These are phyloP conservation scores for Bradypus variegatus DNA, from an alignment of 2,797 vertebrate species.

Conservation along the genomic window DNA sequence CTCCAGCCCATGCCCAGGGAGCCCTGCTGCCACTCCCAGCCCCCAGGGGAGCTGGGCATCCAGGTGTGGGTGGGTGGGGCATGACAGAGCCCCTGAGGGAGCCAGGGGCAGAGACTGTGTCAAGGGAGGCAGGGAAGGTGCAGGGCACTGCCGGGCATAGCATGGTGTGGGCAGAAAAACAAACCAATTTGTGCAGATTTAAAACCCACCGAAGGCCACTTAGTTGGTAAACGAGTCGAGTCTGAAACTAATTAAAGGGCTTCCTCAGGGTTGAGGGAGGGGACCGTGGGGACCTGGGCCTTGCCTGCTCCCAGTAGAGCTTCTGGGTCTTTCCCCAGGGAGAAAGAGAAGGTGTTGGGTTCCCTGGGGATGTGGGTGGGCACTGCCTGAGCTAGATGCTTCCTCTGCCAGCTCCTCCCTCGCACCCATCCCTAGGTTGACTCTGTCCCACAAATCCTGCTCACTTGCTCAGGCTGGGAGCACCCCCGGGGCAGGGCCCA, in stretches of 20 bases:
- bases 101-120: background rate
- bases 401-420: background rate
- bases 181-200: constrained; percentile 42
- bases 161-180: constrained; percentile 43
- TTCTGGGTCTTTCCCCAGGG: background rate
- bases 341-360: background rate
- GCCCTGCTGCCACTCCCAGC: rapidly evolving
- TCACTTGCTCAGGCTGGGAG: background rate
- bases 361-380: background rate
- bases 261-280: background rate
- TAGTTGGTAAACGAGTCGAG: constrained; percentile 50
- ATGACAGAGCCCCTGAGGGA: background rate
- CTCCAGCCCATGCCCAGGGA: background rate
- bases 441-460: background rate
- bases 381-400: background rate
- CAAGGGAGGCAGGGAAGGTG: background rate
- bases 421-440: background rate
- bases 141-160: constrained; percentile 29
- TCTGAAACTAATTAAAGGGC: constrained; percentile 53
- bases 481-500: background rate
- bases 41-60: background rate
- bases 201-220: constrained; percentile 64
- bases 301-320: background rate
- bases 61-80: background rate
- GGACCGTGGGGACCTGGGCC: background rate